Conservation (phyloP, 2,113 vertebrate genomes). For the Castor canadensis region DNA sequence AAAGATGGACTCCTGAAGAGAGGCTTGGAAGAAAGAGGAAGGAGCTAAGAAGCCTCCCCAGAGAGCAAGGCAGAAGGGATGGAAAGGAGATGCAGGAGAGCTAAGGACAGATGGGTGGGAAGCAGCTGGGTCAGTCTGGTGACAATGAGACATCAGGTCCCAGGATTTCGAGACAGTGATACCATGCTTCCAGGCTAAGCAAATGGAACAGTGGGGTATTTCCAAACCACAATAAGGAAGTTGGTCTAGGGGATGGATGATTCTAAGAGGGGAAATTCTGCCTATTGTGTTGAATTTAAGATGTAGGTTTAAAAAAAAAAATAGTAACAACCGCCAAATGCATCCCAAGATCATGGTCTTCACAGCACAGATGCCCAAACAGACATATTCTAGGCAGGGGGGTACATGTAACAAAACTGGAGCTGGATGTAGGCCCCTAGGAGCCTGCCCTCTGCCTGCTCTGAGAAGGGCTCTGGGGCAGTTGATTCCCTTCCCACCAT, state of each 20-base stretch:
- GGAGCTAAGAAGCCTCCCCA: not conserved
- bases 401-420: not conserved
- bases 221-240: conserved; percentile 68
- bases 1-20: not conserved
- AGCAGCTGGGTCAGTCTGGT: conserved; percentile 45
- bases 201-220: conserved; percentile 45
- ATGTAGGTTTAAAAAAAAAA: not conserved
- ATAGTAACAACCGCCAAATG: not conserved
- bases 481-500: no score
- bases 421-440: not conserved
- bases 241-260: not conserved
- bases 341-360: not conserved
- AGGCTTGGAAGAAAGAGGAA: not conserved
- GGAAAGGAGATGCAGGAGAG: not conserved
- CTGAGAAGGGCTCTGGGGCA: not conserved
- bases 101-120: not conserved
- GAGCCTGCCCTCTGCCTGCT: not conserved
- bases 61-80: not conserved
- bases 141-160: conserved; percentile 58
- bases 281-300: not conserved
- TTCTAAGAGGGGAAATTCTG: not conserved
- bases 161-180: not conserved
- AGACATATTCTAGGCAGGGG: not conserved
- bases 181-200: conserved; percentile 2
- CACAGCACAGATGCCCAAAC: not conserved